phyloP scores from a whole-genome alignment of 1,140 invertebrate species.

The fruit fly (Drosophila melanogaster) region DNA sequence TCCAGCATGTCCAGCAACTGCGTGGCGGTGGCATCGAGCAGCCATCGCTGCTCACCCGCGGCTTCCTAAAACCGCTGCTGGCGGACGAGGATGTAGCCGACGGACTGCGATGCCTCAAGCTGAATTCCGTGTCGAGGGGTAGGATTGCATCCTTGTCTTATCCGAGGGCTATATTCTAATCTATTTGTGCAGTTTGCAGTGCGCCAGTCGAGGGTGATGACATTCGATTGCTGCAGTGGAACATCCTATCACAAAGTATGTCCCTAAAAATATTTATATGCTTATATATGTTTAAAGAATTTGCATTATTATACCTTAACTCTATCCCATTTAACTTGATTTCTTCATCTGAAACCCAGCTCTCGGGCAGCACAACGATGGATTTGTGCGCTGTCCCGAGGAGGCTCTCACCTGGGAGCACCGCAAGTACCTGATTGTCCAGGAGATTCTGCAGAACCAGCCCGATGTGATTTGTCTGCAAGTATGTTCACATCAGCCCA shows the following conservation, averaged over 20 bases:
- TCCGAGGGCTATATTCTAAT: neutral
- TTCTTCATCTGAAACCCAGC: slow-evolving; percentile 85
- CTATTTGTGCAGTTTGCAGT: slow-evolving; percentile 56
- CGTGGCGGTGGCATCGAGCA: slow-evolving; percentile 61
- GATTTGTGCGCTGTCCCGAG: slow-evolving; percentile 90
- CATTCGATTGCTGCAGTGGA: slow-evolving; percentile 90
- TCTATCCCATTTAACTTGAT: neutral
- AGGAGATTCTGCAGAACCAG: slow-evolving; percentile 89
- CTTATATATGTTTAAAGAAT: no score
- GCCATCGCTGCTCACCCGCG: slow-evolving; percentile 63
- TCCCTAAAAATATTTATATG: neutral
- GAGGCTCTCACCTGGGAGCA: slow-evolving; percentile 90
- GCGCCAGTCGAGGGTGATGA: slow-evolving; percentile 47
- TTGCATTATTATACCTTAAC: neutral
- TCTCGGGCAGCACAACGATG: slow-evolving; percentile 89
- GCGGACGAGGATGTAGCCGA: slow-evolving; percentile 66
- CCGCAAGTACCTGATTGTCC: slow-evolving; percentile 88
- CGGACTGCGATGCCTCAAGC: slow-evolving; percentile 84
- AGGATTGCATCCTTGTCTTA: neutral
- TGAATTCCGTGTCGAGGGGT: slow-evolving; percentile 84
- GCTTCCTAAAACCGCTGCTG: slow-evolving; percentile 63
- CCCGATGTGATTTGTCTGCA: slow-evolving; percentile 92
- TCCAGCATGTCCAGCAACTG: slow-evolving; percentile 85
- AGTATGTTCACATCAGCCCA: slow-evolving; percentile 42
- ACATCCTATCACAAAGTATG: slow-evolving; percentile 91